Evolutionary conservation across 2,797 vertebrate genomes (phyloP), one percentile per base, ranked within the genome.

Genomic region (Cheirogaleus major): DNA sequence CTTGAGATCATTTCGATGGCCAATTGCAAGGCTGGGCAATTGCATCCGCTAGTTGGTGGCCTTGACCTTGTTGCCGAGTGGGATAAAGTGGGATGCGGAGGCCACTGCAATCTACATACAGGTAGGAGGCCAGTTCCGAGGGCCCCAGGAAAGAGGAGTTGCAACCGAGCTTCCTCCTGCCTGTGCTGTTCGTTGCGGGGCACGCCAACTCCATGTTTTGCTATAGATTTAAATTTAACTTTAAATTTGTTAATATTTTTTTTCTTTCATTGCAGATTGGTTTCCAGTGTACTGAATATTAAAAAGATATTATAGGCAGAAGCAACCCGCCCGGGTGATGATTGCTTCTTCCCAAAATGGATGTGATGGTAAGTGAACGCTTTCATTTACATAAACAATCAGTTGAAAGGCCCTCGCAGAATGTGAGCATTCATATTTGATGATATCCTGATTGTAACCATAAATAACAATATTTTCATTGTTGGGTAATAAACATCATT

Each of bases 371-470:
- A 94, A 97, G 73, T 2, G 4, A 93, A 35, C 0, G 5, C 67
- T 91, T 93, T 69, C 96, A 97, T 98, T 97, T 98, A 93, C 96
- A 98, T 98, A 96, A 93, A 97, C 97, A 93, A 97, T 96, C 96
- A 96, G 93, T 73, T 2, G 80, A 82, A 69, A 82, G 93, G 84
- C 91, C 89, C 57, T 81, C 25, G 13, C 72, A 5, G 14, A 93
- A 80, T 23, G 38, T 5, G 22, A 63, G 38, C 72, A 30, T 93
- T 94, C 91, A 4, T 89, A 67, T 92, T 88, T 96, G 96, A 97
- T 96, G 96, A 75, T 76, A 89, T n/a, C 72, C 92, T 96, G 89
- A 97, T 91, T 97, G 96, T 93, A 81, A 81, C 76, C 84, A 85
- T 97, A 91, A 96, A 97, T 97, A 96, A 97, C 83, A 95, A 94